Evolutionary conservation across 2,797 vertebrate genomes (phyloP).

Genomic region (Morus bassanus): DNA sequence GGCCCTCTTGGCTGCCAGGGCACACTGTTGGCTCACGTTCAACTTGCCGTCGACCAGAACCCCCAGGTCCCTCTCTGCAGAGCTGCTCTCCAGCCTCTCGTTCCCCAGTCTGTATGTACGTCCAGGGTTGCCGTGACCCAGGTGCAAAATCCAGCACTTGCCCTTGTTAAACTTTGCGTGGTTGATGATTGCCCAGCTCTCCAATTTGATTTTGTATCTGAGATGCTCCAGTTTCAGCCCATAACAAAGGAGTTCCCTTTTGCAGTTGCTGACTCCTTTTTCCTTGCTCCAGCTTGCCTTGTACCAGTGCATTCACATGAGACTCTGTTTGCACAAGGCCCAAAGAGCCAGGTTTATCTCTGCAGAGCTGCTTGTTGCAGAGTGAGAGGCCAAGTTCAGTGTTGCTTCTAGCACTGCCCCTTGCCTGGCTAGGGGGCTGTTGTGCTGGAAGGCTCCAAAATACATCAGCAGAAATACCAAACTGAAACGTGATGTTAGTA

Average conservation of each 20-base stretch:
- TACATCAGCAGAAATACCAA: background rate
- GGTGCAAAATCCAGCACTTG: too few relatives aligned
- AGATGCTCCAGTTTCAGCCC: background rate
- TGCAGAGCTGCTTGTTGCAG: background rate
- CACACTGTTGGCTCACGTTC: too few relatives aligned
- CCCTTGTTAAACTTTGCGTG: too few relatives aligned
- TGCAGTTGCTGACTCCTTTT: background rate
- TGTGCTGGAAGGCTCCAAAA: background rate
- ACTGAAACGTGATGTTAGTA: background rate
- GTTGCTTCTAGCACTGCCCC: background rate
- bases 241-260: background rate
- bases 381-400: background rate
- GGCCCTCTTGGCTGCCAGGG: too few relatives aligned
- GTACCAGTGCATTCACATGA: accelerated
- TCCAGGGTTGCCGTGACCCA: too few relatives aligned
- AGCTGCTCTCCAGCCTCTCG: too few relatives aligned
- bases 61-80: too few relatives aligned
- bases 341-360: background rate
- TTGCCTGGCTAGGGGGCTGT: background rate
- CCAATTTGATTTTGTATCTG: background rate
- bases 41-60: too few relatives aligned
- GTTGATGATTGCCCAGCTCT: too few relatives aligned
- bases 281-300: background rate
- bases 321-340: background rate
- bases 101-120: too few relatives aligned